Evolutionary conservation across 2,888 invertebrate species (phyloP), one percentile per base, ranked within the genome.

Genomic region (Drosophila kanekoi): DNA sequence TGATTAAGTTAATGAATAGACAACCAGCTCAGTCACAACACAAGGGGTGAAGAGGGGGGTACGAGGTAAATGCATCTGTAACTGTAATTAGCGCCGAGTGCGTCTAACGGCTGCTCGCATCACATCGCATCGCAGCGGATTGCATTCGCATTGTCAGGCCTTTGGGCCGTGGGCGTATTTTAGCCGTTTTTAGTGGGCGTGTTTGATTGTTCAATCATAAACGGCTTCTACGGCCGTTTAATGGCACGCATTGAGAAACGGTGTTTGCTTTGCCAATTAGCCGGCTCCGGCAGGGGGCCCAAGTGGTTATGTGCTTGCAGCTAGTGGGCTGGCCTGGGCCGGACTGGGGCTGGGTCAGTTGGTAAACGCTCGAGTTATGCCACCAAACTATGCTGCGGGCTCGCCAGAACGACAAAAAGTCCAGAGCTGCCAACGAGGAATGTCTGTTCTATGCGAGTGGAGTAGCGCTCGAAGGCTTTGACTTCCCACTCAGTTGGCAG

Each of bases 181-280:
- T n/a, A 32, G 40, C 28, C 28, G 16, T 56, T 73, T 68, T 44
- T 13, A 47, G 51, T 38, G 74, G 82, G 82, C 79, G 82, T 77
- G 89, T 83, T 74, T 88, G 84, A 83, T 88, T 83, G 82, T 83
- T 83, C 84, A 83, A 88, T 83, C 82, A 88, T 77, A 83, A 81
- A 66, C 71, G 73, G 52, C 51, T 41, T 54, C 40, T 47, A 33
- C 61, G 67, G 59, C 79, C 49, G 43, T 63, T 65, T 82, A 87
- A 85, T 87, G 88, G 87, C 77, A 82, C 80, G 82, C 85, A 79
- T 58, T 44, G 47, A 33, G 44, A 10, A 45, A 28, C 63, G 59
- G 37, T 79, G 72, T 68, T 82, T 82, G 66, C 82, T 64, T 64
- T 65, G 58, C 82, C 87, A 87, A 79, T 81, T 81, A 78, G 68